Base-by-base conservation (phyloP, 2,113 vertebrate genomes). In the Acrocephalus arundinaceus region DNA sequence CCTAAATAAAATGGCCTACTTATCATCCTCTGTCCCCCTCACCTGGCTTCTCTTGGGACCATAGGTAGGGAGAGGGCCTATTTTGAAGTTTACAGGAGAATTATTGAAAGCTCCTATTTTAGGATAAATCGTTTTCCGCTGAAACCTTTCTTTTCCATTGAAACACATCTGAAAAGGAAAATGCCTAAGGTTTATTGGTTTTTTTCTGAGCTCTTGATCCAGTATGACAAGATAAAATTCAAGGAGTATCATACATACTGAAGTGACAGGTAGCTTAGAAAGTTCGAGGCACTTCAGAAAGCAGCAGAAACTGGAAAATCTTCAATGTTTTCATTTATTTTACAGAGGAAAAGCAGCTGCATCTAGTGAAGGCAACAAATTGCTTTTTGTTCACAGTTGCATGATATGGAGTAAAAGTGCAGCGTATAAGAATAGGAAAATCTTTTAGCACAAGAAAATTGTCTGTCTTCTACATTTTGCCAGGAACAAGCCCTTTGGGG, bases 201-300 rank as follows among this genome's bases (percentile, higher is more conserved):
- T 93, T 93, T 93, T 81, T 89, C 28, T 84, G 55, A 94, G n/a
- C 25, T 74, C 27, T 88, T 90, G 51, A 71, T 83, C 48, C 51
- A 35, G 18, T 74, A 77, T 39, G 41, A 82, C 33, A 87, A 59
- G 39, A 41, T n/a, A 74, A 90, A 93, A 79, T 59, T 82, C 67
- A 46, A 84, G 23, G 18, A 39, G 3, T 30, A 66, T 52, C 6
- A 7, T n/a, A 76, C 45, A 71, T 54, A 71, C 37, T 43, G 35
- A 92, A 89, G 87, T 67, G 48, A 92, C 75, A 90, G 49, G 45
- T 68, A 85, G 12, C 57, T 82, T 54, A 63, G 57, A 71, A 82
- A 79, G 18, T 78, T 86, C 0, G 37, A 78, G n/a, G 28, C 24
- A n/a, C 17, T 91, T 87, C 58, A 72, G 63, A 86, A 89, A 72